phyloP scores from a whole-genome alignment of 2,113 vertebrate species.

The Microtus oregoni region DNA sequence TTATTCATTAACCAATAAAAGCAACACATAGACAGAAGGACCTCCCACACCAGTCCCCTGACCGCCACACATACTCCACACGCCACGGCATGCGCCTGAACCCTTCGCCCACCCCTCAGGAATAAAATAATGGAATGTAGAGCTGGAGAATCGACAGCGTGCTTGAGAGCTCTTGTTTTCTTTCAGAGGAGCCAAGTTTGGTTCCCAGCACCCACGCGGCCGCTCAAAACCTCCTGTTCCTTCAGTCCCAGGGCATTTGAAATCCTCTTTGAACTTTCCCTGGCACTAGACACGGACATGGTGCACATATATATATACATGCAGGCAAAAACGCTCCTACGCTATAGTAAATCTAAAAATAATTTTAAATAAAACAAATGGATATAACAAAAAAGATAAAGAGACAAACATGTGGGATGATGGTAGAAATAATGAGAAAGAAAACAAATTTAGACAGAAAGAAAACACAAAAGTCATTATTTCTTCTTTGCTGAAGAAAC shows the following conservation, averaged over 20 bases:
- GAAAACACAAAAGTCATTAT: background rate
- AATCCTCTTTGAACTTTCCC: background rate
- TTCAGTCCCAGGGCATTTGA: background rate
- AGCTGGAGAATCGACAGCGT: background rate
- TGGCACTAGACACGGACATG: background rate
- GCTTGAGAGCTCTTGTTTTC: background rate
- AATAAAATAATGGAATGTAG: background rate
- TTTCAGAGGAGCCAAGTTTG: background rate
- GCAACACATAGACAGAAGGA: too few species aligned
- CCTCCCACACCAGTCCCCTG: background rate
- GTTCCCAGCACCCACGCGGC: background rate
- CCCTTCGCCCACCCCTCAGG: background rate
- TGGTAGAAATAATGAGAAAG: background rate
- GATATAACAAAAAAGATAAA: background rate
- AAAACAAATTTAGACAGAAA: background rate
- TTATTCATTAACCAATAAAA: too few species aligned
- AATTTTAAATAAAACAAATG: background rate
- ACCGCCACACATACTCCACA: background rate
- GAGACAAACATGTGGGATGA: background rate
- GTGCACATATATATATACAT: background rate
- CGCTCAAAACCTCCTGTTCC: background rate
- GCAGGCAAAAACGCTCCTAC: background rate
- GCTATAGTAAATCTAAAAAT: background rate
- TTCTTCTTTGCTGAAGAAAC: background rate
- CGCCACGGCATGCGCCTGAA: background rate